These are phyloP conservation scores for Rhinoraja longicauda DNA, from an alignment of 2,797 vertebrate genomes.

Conservation along the genomic window DNA sequence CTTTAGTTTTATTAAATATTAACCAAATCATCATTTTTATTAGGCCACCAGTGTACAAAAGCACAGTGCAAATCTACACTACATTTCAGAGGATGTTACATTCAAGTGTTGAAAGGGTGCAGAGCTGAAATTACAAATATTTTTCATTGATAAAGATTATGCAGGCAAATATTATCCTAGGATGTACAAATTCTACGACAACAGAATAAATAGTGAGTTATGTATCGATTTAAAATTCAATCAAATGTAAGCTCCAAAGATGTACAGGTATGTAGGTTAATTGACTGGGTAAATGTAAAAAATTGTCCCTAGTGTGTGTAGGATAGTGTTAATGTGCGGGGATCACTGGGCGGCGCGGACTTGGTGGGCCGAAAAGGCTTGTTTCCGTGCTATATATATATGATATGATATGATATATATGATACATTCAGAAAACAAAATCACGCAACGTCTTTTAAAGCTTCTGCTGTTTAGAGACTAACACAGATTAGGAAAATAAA, in stretches of 20 bases:
- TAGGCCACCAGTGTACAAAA: background rate
- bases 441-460: too few relatives aligned
- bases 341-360: too few relatives aligned
- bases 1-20: slow-evolving; percentile 16
- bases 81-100: background rate
- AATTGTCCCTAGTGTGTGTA: too few relatives aligned
- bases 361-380: too few relatives aligned
- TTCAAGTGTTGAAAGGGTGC: background rate
- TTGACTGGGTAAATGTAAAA: too few relatives aligned
- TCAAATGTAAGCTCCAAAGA: background rate
- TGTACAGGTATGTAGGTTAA: background rate
- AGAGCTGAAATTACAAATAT: background rate
- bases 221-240: background rate
- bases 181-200: background rate
- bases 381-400: too few relatives aligned
- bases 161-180: background rate
- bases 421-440: too few relatives aligned
- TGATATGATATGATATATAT: too few relatives aligned
- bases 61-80: background rate
- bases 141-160: background rate
- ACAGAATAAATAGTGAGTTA: background rate
- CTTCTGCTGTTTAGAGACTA: background rate
- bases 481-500: background rate
- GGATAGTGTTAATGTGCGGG: too few relatives aligned
- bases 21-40: background rate